Conservation (phyloP, 2,797 vertebrate genomes). For the Gorsachius magnificus region DNA sequence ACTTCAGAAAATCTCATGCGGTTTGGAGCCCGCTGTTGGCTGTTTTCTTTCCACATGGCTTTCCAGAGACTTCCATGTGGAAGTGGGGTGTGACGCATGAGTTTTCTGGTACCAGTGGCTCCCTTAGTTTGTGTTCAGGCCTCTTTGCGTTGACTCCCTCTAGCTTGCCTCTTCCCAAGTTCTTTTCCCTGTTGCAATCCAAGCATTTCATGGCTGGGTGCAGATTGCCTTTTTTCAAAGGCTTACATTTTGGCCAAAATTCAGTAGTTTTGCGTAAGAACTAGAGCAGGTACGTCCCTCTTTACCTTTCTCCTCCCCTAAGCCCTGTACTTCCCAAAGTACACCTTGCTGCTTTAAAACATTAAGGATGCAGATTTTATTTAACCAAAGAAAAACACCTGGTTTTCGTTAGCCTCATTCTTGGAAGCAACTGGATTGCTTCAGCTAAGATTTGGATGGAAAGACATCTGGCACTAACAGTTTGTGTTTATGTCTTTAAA, state of each 20-base stretch:
- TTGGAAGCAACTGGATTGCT: neutral
- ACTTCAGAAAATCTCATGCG: accelerated
- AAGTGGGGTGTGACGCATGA: accelerated
- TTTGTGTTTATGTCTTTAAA: neutral
- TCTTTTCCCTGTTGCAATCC: neutral
- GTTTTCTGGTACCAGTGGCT: too few species aligned
- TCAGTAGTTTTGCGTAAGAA: neutral
- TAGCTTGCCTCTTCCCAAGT: neutral
- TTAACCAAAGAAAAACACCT: neutral
- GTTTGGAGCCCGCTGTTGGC: neutral
- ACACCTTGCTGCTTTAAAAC: neutral
- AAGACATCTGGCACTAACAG: neutral
- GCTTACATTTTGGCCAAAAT: neutral
- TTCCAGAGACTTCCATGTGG: accelerated
- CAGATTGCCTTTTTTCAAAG: neutral
- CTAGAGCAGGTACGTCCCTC: neutral
- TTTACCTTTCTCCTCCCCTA: neutral
- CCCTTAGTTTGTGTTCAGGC: neutral
- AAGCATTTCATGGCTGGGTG: neutral
- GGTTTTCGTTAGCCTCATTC: neutral
- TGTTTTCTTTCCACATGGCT: too few species aligned
- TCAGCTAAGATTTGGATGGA: neutral
- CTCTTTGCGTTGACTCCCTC: neutral
- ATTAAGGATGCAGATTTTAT: neutral
- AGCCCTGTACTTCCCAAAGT: neutral